These are phyloP conservation scores for Leucophenga montana DNA, from an alignment of 2,888 invertebrate species.

Conservation along the genomic window DNA sequence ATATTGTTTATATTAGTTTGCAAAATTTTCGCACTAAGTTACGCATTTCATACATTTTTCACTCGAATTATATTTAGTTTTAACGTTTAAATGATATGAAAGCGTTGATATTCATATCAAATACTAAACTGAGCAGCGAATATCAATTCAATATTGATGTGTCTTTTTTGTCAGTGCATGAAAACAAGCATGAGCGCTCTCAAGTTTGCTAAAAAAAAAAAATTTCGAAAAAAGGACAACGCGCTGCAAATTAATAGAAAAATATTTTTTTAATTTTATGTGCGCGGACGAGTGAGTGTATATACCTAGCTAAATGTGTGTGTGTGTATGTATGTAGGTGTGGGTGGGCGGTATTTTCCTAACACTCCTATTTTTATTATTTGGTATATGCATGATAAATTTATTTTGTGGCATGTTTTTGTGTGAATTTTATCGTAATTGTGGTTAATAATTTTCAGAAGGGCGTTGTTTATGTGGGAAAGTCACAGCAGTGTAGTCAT, in stretches of 20 bases:
- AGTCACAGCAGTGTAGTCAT: neutral
- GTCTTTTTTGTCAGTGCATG: no score
- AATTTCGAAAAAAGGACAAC: conserved; percentile 50
- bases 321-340: conserved; percentile 47
- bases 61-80: no score
- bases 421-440: conserved; percentile 58
- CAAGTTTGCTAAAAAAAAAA: neutral
- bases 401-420: conserved; percentile 25
- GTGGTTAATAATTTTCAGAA: conserved; percentile 58
- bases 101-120: no score
- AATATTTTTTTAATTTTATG: conserved; percentile 55
- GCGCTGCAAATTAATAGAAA: conserved; percentile 59
- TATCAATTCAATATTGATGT: no score
- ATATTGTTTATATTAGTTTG: no score
- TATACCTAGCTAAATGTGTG: conserved; percentile 38
- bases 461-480: conserved; percentile 58
- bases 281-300: no score
- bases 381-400: conserved; percentile 2
- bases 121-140: no score
- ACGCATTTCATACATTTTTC: no score
- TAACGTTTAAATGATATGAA: no score
- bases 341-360: conserved; percentile 25
- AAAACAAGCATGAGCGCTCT: no score
- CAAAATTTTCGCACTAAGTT: no score
- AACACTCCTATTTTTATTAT: conserved; percentile 8